Evolutionary conservation across 2,888 invertebrate species (phyloP).

Genomic region (Mimachlamys varia): DNA sequence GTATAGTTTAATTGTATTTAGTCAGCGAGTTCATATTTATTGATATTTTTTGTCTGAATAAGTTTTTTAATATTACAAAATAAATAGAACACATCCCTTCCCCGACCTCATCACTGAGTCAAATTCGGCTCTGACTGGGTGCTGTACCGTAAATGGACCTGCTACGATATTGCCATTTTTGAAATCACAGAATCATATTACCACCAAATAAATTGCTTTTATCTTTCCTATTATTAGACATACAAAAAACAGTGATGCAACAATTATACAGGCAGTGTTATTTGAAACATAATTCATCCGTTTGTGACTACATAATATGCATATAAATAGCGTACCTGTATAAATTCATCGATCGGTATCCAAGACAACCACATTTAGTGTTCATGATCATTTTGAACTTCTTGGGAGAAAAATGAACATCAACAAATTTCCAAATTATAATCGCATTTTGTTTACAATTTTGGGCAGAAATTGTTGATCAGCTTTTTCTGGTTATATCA

Average conservation of each 20-base stretch:
- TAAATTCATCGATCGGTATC: not conserved
- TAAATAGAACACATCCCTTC: not conserved
- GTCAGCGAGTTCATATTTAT: slow-evolving; percentile 36
- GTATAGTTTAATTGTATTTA: slow-evolving; percentile 29
- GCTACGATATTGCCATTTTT: slow-evolving; percentile 36
- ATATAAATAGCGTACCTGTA: not conserved
- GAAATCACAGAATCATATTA: slow-evolving; percentile 13
- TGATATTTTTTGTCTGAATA: slow-evolving; percentile 24
- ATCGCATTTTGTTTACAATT: not conserved
- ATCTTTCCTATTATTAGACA: not conserved
- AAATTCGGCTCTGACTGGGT: not conserved
- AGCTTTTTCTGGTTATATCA: not conserved
- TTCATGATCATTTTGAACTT: not conserved
- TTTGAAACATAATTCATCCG: not conserved
- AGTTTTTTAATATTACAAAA: not conserved
- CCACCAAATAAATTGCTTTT: not conserved
- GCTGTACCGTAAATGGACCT: not conserved
- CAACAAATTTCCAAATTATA: not conserved
- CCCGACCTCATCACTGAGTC: not conserved
- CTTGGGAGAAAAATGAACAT: not conserved
- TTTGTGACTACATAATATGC: not conserved
- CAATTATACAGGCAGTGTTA: not conserved
- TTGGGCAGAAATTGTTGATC: not conserved
- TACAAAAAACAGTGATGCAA: not conserved
- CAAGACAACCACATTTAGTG: slow-evolving; percentile 9